These are phyloP conservation scores for Scaptodrosophila lebanonensis DNA, from an alignment of 1,140 invertebrate genomes.

Conservation along the genomic window DNA sequence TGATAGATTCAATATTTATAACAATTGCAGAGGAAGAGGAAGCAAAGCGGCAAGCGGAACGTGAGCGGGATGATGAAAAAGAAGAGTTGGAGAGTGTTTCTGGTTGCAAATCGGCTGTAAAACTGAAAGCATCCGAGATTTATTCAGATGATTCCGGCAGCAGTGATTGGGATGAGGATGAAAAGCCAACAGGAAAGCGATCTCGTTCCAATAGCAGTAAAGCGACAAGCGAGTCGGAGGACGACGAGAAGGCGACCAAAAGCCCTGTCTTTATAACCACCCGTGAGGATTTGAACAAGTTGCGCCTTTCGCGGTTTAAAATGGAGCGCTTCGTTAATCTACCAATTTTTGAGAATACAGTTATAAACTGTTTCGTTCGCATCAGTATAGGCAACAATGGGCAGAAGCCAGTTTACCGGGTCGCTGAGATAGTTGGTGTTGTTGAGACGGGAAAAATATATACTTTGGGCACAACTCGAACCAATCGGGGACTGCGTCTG, in stretches of 20 bases:
- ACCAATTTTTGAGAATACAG: constrained; percentile 95
- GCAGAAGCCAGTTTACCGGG: constrained; percentile 90
- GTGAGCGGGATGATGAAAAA: constrained; percentile 82
- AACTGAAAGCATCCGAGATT: constrained; percentile 94
- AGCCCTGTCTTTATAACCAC: constrained; percentile 83
- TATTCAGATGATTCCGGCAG: constrained; percentile 96
- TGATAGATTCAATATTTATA: background rate
- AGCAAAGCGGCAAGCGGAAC: constrained; percentile 77
- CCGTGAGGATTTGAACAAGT: constrained; percentile 91
- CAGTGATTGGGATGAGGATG: constrained; percentile 78
- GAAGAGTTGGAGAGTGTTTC: constrained; percentile 80
- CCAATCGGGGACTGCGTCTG: constrained; percentile 90
- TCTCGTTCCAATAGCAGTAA: constrained; percentile 77
- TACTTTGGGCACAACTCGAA: constrained; percentile 91
- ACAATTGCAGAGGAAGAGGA: constrained; percentile 77
- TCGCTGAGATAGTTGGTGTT: constrained; percentile 95
- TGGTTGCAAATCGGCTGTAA: constrained; percentile 77
- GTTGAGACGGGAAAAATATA: constrained; percentile 97
- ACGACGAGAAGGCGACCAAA: constrained; percentile 77
- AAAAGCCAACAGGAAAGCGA: constrained; percentile 78
- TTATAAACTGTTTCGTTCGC: constrained; percentile 95
- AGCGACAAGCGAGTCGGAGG: constrained; percentile 79
- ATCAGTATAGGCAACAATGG: constrained; percentile 96
- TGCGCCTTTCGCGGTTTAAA: constrained; percentile 93
- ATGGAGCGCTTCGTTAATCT: constrained; percentile 96